Evolutionary conservation across 2,888 invertebrate species (phyloP), one percentile per base, ranked within the genome.

Genomic region (Melinaea menophilus): DNA sequence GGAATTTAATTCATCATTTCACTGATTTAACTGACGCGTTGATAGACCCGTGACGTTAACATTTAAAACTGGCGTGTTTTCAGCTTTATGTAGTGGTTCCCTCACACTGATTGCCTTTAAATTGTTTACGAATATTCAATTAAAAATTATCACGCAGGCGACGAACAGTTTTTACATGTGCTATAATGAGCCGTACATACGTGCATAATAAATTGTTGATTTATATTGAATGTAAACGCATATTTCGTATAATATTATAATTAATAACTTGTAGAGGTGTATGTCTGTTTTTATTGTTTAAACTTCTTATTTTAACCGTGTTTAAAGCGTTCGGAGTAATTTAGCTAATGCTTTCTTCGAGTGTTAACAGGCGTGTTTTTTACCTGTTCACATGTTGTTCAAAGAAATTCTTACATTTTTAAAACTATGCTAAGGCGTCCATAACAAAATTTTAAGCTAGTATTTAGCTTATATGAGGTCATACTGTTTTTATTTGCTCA

Each of bases 1-100:
- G 68, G 69, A 75, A 80, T 83, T 82, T 79, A 80, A 84, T 81
- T 79, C 76, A 79, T 82, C 77, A 83, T 79, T 79, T 79, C 72
- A 70, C 72, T 70, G 74, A 75, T 76, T 77, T 77, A 76, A 78
- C 78, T 75, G 78, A 78, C 81, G 71, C 72, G 74, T 75, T 79
- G 80, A 79, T 78, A 74, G 75, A 75, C 74, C 71, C 77, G 68
- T 79, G 80, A 78, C 78, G 71, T 71, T 63, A 63, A 63, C 72
- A 69, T 74, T 77, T 70, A 31, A 72, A 78, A 80, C 77, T 79
- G 77, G 71, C 71, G 70, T 75, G 75, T 71, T 71, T 70, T 70
- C 71, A 68, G 75, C 72, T 77, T 73, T 72, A 73, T 67, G 69
- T 67, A 66, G 72, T 71, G 75, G 74, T 74, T 73, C 74, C 73